Conservation (phyloP, 1,140 invertebrate genomes). For the Aporrectodea caliginosa region DNA sequence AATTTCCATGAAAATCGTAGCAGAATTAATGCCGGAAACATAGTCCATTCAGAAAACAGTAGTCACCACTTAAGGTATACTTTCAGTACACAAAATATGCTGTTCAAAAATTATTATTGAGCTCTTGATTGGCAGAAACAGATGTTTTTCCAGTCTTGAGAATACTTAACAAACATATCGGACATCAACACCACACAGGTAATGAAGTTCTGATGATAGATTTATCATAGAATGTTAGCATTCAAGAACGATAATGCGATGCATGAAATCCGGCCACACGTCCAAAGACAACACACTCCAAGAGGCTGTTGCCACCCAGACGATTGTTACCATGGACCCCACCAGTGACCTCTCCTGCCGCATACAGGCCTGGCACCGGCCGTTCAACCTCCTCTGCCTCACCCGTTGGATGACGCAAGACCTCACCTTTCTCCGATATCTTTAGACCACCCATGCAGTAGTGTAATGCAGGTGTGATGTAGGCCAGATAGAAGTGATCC, state of each 20-base stretch:
- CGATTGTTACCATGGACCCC: conserved; percentile 52
- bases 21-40: no score
- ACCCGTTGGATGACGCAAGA: conserved; percentile 23
- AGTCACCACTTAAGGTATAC: no score
- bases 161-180: no score
- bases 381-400: conserved; percentile 38
- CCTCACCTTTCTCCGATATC: conserved; percentile 39
- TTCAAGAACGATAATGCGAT: conserved; percentile 26
- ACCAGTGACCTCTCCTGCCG: conserved; percentile 52
- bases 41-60: no score
- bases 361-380: conserved; percentile 45
- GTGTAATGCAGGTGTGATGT: conserved; percentile 47
- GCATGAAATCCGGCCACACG: conserved; percentile 47
- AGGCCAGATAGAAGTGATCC: conserved; percentile 37
- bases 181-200: no score
- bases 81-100: no score
- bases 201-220: no score
- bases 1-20: no score
- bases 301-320: conserved; percentile 49
- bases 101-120: no score
- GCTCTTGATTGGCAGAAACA: no score
- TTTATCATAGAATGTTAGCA: neutral
- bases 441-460: conserved; percentile 53
- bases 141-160: no score
- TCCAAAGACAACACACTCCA: conserved; percentile 53